Evolutionary conservation across 1,140 invertebrate species (phyloP).

Genomic region (Eciton burchellii): DNA sequence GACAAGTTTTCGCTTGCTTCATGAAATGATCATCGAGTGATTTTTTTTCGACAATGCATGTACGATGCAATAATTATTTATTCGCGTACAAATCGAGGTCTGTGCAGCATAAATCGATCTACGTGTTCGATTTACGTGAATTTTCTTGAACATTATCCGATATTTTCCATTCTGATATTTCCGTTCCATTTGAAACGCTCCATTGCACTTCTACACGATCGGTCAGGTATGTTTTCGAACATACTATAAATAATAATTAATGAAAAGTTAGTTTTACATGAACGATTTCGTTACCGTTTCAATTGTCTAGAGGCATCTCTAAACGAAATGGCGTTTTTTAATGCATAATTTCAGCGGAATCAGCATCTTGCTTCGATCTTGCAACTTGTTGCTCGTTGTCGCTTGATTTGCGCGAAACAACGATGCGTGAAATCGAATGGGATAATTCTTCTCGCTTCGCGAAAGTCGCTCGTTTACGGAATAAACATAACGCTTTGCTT

Average conservation of each 20-base stretch:
- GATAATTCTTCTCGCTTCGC: constrained; percentile 30
- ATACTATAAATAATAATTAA: constrained; percentile 16
- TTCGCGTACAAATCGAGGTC: constrained; percentile 29
- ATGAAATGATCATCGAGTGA: constrained; percentile 42
- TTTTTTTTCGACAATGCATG: neutral
- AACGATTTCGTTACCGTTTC: constrained; percentile 21
- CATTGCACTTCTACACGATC: constrained; percentile 15
- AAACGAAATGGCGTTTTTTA: constrained; percentile 1
- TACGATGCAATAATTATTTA: constrained; percentile 5
- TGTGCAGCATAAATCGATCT: constrained; percentile 12
- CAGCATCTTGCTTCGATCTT: constrained; percentile 4
- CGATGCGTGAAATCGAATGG: constrained; percentile 1
- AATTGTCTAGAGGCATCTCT: constrained; percentile 9
- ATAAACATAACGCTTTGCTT: constrained; percentile 64
- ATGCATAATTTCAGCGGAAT: neutral
- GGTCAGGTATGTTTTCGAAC: constrained; percentile 30
- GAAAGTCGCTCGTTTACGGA: constrained; percentile 66
- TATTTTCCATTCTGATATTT: constrained; percentile 7
- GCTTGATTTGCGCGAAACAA: neutral
- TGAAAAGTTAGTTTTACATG: constrained; percentile 29
- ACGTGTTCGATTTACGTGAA: neutral
- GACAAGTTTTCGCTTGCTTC: neutral
- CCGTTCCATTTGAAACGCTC: neutral
- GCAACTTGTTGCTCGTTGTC: neutral
- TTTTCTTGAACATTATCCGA: constrained; percentile 44